Evolutionary conservation across 2,888 invertebrate species (phyloP).

Genomic region (Phlogophora meticulosa): DNA sequence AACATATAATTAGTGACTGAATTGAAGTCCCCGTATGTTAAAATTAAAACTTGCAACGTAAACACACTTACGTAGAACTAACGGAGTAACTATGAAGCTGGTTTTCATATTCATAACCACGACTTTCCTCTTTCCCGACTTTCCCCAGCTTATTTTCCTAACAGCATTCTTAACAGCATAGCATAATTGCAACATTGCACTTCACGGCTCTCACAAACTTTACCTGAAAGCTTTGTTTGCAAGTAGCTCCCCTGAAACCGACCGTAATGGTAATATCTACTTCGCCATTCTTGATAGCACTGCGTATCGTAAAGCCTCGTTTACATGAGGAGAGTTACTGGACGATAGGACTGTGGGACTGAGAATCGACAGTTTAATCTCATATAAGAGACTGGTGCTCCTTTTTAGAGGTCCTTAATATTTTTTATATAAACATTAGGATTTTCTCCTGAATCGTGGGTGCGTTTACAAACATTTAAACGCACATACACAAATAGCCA

Average conservation of each 20-base stretch:
- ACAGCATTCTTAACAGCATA: slow-evolving; percentile 3
- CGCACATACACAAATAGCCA: too few relatives aligned
- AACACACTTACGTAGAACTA: neutral
- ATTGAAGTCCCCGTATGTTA: neutral
- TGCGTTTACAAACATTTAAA: too few relatives aligned
- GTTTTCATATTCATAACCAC: neutral
- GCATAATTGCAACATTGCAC: slow-evolving; percentile 3
- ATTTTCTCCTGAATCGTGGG: too few relatives aligned
- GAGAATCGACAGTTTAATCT: too few relatives aligned
- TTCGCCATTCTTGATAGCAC: neutral
- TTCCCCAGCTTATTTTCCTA: neutral
- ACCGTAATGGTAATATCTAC: neutral
- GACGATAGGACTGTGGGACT: neutral
- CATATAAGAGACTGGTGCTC: too few relatives aligned
- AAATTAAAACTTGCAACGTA: neutral
- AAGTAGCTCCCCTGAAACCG: slow-evolving; percentile 17
- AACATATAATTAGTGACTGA: neutral
- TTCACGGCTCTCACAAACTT: slow-evolving; percentile 11
- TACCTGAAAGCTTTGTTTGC: slow-evolving; percentile 15
- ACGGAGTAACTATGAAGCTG: neutral
- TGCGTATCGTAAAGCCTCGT: neutral
- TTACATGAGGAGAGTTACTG: neutral
- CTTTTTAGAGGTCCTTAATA: too few relatives aligned
- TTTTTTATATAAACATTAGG: too few relatives aligned
- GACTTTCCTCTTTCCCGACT: neutral